These are phyloP conservation scores for Drosophila setosimentum DNA, from an alignment of 2,888 invertebrate genomes.

Conservation along the genomic window DNA sequence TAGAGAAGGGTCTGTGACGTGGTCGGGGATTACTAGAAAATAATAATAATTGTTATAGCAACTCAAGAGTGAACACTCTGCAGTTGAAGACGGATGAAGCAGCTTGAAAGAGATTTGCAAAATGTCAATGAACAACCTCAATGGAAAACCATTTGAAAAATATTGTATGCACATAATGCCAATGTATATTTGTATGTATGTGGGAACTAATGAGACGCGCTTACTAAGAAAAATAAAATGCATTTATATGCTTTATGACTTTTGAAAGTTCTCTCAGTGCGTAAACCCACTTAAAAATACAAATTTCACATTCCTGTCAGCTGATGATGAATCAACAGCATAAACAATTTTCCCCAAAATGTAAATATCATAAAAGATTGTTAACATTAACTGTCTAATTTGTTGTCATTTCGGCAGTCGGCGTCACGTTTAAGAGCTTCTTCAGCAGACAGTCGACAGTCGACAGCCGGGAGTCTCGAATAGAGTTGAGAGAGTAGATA, in stretches of 20 bases:
- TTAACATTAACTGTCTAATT: constrained; percentile 79
- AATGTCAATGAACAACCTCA: not conserved
- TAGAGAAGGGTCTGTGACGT: not conserved
- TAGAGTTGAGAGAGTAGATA: constrained; percentile 23
- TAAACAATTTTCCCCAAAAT: constrained; percentile 63
- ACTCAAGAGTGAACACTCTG: not conserved
- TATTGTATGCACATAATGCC: not conserved
- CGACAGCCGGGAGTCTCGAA: constrained; percentile 24
- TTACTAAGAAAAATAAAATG: not conserved
- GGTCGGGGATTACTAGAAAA: not conserved
- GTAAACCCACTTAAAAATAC: not conserved
- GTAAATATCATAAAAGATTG: constrained; percentile 78
- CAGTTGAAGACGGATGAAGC: not conserved
- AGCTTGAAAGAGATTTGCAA: not conserved
- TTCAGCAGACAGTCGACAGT: constrained; percentile 58
- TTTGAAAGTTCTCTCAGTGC: constrained; percentile 13
- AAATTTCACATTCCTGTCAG: constrained; percentile 20
- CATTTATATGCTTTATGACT: constrained; percentile 26
- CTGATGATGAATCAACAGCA: constrained; percentile 56
- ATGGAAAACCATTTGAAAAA: not conserved
- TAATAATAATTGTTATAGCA: not conserved
- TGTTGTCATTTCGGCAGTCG: constrained; percentile 70
- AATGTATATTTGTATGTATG: not conserved
- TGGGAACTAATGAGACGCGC: constrained; percentile 1
- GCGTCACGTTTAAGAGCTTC: constrained; percentile 62